A percentile compares a stretch with the other conserved stretches of the same genome.
These are phyloP conservation scores for Saimiri boliviensis DNA, from an alignment of 2,113 vertebrate species.

Conservation along the genomic window DNA sequence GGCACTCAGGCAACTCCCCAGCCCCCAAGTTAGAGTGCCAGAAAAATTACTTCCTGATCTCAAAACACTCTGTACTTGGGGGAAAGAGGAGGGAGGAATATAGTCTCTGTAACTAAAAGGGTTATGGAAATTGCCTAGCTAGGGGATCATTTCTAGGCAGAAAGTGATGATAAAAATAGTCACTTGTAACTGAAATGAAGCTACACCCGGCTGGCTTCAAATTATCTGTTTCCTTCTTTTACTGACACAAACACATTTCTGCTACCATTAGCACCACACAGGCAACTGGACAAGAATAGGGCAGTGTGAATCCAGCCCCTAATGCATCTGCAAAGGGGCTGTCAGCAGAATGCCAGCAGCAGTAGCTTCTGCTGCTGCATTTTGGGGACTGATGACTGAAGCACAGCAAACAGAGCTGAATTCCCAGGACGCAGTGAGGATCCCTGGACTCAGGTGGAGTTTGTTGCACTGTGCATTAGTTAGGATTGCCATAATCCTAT, in stretches of 20 bases:
- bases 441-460: background rate
- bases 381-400: background rate
- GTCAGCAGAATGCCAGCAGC: background rate
- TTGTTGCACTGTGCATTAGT: background rate
- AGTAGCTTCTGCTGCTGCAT: background rate
- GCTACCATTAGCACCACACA: background rate
- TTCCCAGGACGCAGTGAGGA: background rate
- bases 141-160: background rate
- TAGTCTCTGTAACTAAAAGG: background rate
- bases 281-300: background rate
- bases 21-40: background rate
- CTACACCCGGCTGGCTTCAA: slow-evolving; percentile 3
- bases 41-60: background rate
- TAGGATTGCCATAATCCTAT: background rate
- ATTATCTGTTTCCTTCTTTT: background rate
- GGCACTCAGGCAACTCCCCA: background rate
- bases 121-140: background rate
- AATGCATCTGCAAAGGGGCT: background rate
- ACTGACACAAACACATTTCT: slow-evolving; percentile 31
- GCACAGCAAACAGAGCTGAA: background rate
- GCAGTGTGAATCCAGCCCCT: background rate
- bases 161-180: slow-evolving; percentile 33
- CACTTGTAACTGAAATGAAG: slow-evolving; percentile 17
- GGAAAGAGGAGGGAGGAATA: background rate
- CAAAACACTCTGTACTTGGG: background rate